Percentiles rank a stretch among this genome's conserved stretches.
These are phyloP conservation scores for Catharus bicknelli DNA, from an alignment of 2,113 vertebrate genomes.

Conservation along the genomic window DNA sequence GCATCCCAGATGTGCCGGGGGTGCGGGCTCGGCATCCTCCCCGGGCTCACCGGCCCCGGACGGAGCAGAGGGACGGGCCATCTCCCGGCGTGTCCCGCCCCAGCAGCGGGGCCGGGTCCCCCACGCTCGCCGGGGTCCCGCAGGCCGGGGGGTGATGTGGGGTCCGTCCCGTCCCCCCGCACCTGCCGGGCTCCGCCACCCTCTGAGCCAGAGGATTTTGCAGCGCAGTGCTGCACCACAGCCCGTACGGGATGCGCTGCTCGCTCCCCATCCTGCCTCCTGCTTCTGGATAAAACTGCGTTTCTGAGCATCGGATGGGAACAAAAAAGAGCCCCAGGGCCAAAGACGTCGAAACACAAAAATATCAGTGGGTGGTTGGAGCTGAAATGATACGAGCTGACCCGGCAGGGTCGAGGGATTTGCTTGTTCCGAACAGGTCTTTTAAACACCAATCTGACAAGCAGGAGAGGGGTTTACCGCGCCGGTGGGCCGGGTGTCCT, in stretches of 20 bases:
- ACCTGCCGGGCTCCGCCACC: background rate
- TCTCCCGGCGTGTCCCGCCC: background rate
- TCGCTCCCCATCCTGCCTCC: background rate
- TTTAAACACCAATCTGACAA: background rate
- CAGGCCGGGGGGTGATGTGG: background rate
- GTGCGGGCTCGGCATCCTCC: background rate
- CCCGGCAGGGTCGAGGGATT: background rate
- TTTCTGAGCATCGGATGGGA: background rate
- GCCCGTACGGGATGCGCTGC: background rate
- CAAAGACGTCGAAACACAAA: background rate
- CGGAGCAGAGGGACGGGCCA: background rate
- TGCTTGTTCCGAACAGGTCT: background rate
- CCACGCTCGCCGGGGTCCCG: background rate
- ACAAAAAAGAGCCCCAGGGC: fast-evolving
- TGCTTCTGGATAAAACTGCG: background rate
- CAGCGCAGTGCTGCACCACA: background rate
- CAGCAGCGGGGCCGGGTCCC: background rate
- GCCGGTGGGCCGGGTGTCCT: background rate
- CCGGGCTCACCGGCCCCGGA: too few relatives aligned
- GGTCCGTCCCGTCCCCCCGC: background rate
- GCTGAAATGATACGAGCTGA: background rate
- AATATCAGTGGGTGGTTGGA: background rate
- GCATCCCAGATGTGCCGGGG: background rate
- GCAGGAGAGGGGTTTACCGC: background rate
- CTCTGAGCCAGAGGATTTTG: background rate